Conservation (phyloP, 2,888 invertebrate genomes). For the Seira musarum region DNA sequence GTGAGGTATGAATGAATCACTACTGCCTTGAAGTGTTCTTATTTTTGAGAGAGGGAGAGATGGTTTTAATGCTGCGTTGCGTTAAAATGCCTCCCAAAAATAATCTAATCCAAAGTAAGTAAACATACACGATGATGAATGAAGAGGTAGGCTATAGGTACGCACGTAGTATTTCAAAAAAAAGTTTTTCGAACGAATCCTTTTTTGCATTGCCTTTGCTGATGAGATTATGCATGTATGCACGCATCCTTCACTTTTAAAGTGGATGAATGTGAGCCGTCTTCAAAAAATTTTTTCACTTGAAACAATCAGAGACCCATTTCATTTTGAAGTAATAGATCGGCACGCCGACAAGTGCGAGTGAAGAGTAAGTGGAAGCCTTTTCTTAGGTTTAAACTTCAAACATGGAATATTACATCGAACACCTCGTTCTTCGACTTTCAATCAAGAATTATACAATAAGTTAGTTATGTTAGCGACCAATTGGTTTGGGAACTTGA, state of each 20-base stretch:
- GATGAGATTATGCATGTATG: background rate
- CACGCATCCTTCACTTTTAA: background rate
- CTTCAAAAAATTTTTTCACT: background rate
- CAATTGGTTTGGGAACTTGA: background rate
- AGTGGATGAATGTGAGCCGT: background rate
- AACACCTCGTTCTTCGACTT: too few relatives aligned
- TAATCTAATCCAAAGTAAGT: background rate
- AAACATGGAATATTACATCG: background rate
- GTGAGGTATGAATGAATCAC: too few relatives aligned
- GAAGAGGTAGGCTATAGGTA: background rate
- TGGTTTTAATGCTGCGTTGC: too few relatives aligned
- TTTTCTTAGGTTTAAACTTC: too few relatives aligned
- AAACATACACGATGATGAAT: background rate
- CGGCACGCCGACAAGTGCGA: background rate
- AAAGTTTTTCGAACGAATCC: background rate
- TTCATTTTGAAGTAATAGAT: background rate
- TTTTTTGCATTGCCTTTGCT: background rate
- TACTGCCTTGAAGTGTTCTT: too few relatives aligned
- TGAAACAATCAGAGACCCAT: background rate
- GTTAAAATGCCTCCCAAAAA: background rate
- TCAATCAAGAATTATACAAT: background rate
- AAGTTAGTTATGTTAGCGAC: background rate
- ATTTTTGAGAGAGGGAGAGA: too few relatives aligned
- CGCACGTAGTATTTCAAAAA: background rate
- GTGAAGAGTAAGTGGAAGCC: too few relatives aligned